Evolutionary conservation across 2,113 vertebrate genomes (phyloP).

Genomic region (Sitta europaea): DNA sequence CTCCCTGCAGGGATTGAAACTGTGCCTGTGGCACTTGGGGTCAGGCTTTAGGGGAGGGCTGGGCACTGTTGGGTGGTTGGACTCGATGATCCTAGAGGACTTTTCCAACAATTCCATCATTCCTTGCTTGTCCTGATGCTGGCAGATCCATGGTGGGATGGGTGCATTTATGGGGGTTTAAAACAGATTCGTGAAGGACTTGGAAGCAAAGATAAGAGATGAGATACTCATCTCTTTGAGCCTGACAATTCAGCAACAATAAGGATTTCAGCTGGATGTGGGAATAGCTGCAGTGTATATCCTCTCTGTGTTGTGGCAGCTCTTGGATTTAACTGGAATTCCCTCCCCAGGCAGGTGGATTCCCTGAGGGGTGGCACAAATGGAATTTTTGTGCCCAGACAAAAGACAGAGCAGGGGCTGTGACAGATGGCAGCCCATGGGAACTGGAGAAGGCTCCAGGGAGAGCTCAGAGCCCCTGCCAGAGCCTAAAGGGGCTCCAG

Average conservation of each 20-base stretch:
- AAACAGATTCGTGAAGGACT: too few relatives aligned
- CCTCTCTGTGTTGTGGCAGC: neutral
- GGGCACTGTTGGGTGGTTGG: neutral
- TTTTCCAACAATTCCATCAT: neutral
- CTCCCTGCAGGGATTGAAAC: neutral
- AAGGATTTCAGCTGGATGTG: neutral
- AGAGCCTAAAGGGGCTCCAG: neutral
- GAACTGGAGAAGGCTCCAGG: neutral
- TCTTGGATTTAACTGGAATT: neutral
- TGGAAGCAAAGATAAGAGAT: neutral
- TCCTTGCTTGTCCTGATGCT: neutral
- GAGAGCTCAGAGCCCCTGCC: neutral
- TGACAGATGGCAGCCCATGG: neutral
- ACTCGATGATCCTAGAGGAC: fast-evolving
- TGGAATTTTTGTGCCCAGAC: neutral
- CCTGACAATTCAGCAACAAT: neutral
- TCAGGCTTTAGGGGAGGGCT: neutral
- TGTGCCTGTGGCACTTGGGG: neutral
- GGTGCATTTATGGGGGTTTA: neutral
- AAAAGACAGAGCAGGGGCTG: neutral
- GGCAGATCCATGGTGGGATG: neutral
- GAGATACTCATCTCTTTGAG: neutral
- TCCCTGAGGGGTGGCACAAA: neutral
- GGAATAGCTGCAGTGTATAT: neutral
- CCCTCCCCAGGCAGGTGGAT: neutral